These are phyloP conservation scores for Drosophila prosaltans DNA, from an alignment of 1,140 invertebrate species.

Conservation along the genomic window DNA sequence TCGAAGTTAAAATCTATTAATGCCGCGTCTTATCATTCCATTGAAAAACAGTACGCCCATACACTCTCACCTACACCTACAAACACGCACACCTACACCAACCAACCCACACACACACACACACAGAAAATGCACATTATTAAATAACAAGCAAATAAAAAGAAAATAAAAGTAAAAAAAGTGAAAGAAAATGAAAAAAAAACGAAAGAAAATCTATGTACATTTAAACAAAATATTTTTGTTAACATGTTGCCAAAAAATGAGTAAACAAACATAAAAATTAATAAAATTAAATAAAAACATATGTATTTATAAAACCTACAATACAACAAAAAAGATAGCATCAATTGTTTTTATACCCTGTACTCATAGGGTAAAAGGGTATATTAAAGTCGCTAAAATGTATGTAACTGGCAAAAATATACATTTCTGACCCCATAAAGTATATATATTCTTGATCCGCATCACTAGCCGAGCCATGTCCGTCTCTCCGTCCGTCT, in stretches of 20 bases:
- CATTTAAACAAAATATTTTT: slow-evolving; percentile 60
- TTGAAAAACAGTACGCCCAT: background rate
- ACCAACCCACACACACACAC: slow-evolving; percentile 5
- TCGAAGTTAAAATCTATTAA: background rate
- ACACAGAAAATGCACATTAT: slow-evolving; percentile 14
- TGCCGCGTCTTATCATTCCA: slow-evolving; percentile 34
- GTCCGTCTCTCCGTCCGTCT: no score
- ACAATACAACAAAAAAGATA: background rate
- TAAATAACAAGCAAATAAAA: slow-evolving; percentile 8
- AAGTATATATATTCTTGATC: no score
- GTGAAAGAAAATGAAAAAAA: no score
- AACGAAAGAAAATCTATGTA: slow-evolving; percentile 31
- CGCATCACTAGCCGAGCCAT: no score
- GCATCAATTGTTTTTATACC: background rate
- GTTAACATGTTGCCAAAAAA: slow-evolving; percentile 66
- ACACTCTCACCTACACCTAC: slow-evolving; percentile 16
- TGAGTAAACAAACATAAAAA: slow-evolving; percentile 23
- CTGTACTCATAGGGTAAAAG: no score
- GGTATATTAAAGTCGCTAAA: no score
- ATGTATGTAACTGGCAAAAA: no score
- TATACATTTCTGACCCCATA: no score
- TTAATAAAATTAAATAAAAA: slow-evolving; percentile 18
- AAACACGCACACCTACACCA: slow-evolving; percentile 12
- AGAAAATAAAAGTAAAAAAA: background rate
- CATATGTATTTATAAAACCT: slow-evolving; percentile 21